Evolutionary conservation across 1,140 invertebrate genomes (phyloP), one percentile per base, ranked within the genome.

Genomic region (Magallana gigas): DNA sequence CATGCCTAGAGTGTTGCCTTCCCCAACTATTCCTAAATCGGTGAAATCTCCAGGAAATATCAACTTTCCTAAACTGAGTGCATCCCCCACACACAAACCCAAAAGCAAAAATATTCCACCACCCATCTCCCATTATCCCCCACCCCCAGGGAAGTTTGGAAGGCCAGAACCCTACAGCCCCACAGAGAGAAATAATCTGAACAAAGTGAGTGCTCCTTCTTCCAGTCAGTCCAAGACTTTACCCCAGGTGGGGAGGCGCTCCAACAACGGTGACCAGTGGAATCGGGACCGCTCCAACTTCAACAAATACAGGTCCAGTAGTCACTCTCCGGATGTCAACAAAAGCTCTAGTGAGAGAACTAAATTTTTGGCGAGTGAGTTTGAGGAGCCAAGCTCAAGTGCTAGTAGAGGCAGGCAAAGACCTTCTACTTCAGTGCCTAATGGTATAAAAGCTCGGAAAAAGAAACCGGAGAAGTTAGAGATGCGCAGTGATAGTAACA

Each of bases 101-200:
- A 92, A 90, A 89, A 85, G 88, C 23, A 93, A 91, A 59, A 57
- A 68, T 56, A 90, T 91, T 83, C 89, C 91, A 23, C 83, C 86
- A 68, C 71, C 86, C 76, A 76, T 76, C 68, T 87, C 87, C 16
- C 91, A 90, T 81, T 91, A 92, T 88, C 87, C 89, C 68, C 92
- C 92, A 68, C 91, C 92, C 16, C 92, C 92, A 68, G 93, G 93
- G 12, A 90, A 92, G 88, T 85, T 93, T 64, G 92, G 92, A 57
- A 90, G 92, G 62, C 92, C 93, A 16, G 93, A 94, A 86, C 93
- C 93, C 2, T 93, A 92, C 85, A 94, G 93, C 89, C 93, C 93
- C 16, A 94, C 93, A 85, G 93, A 94, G 89, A 91, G 92, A 81
- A 94, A 93, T 85, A 93, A 93, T 92, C 90, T 93, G 81, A 94